phyloP scores from a whole-genome alignment of 1,140 invertebrate genomes.

The Drosophila arizonae region DNA sequence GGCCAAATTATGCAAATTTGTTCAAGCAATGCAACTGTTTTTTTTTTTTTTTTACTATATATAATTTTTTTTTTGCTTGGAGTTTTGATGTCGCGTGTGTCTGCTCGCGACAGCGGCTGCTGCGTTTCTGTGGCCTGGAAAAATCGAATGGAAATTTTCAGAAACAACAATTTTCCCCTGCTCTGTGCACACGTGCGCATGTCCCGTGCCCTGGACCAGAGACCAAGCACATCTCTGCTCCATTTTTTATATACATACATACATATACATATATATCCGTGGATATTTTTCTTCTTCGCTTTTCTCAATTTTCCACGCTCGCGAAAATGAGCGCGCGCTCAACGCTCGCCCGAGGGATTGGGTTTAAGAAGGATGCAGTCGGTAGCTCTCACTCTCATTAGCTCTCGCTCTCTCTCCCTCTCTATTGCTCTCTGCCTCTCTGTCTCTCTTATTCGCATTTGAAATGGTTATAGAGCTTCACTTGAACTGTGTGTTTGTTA shows the following conservation, averaged over 20 bases:
- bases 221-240: conserved; percentile 31
- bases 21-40: conserved; percentile 56
- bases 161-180: conserved; percentile 37
- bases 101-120: conserved; percentile 58
- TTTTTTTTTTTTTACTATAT: conserved; percentile 2
- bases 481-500: conserved; percentile 32
- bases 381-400: conserved; percentile 21
- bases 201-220: conserved; percentile 56
- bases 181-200: conserved; percentile 71
- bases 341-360: conserved; percentile 19
- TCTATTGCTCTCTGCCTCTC: background rate
- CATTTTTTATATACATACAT: conserved; percentile 47
- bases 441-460: conserved; percentile 44
- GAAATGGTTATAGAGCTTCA: conserved; percentile 39
- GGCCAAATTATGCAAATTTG: conserved; percentile 77
- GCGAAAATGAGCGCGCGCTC: conserved; percentile 73
- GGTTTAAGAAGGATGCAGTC: conserved; percentile 4
- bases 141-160: conserved; percentile 66
- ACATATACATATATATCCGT: background rate
- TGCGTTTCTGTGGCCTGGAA: conserved; percentile 67
- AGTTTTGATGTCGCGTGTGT: conserved; percentile 58
- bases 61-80: conserved; percentile 10
- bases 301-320: conserved; percentile 74
- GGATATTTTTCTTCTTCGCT: conserved; percentile 37
- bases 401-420: background rate